Evolutionary conservation across 2,113 vertebrate genomes (phyloP).

Genomic region (Plestiodon gilberti): DNA sequence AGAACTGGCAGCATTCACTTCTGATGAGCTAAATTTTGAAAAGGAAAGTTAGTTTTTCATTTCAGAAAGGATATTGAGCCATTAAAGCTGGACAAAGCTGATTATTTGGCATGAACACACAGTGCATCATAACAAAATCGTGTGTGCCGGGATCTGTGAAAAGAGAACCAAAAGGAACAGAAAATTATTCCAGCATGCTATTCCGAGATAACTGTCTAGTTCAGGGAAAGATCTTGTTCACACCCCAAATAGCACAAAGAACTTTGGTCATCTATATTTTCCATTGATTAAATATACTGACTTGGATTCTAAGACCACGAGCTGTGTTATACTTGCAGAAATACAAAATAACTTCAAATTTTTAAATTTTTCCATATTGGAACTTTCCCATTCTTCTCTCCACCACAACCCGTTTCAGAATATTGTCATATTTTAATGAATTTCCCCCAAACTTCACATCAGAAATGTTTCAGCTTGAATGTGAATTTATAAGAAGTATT

Average conservation of each 20-base stretch:
- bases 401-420: background rate
- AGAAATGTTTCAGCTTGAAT: background rate
- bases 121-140: slow-evolving; percentile 97
- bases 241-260: background rate
- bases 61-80: slow-evolving; percentile 95
- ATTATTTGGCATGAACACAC: slow-evolving; percentile 94
- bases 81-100: slow-evolving; percentile 91
- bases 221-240: slow-evolving; percentile 25
- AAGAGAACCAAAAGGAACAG: slow-evolving; percentile 51
- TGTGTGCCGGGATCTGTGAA: slow-evolving; percentile 88
- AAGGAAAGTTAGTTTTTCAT: slow-evolving; percentile 32
- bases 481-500: too few relatives aligned
- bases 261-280: background rate
- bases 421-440: background rate
- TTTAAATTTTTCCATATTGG: background rate
- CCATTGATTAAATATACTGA: background rate
- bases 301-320: too few relatives aligned
- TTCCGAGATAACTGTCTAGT: slow-evolving; percentile 6
- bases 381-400: background rate
- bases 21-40: rapidly evolving
- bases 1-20: background rate
- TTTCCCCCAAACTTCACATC: background rate
- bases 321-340: background rate
- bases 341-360: too few relatives aligned
- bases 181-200: slow-evolving; percentile 42